A percentile compares a stretch with the other conserved stretches of the same genome.
Evolutionary conservation across 2,888 invertebrate genomes (phyloP).

Genomic region (Metacarcinus magister): DNA sequence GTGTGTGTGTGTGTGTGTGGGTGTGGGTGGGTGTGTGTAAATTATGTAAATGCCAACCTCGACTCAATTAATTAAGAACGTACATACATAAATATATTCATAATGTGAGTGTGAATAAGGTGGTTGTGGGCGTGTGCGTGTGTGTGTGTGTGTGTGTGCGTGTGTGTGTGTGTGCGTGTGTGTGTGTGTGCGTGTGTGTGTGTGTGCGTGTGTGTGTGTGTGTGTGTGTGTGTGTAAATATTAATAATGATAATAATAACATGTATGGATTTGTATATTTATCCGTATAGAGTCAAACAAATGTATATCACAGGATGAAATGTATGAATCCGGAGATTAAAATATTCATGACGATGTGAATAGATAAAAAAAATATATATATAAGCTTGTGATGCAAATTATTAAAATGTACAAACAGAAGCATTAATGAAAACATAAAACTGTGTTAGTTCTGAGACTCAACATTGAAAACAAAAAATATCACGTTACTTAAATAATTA

Average conservation of each 20-base stretch:
- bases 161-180: slow-evolving; percentile 60
- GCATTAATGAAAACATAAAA: no score
- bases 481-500: no score
- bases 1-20: not conserved
- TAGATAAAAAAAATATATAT: not conserved
- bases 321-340: not conserved
- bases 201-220: not conserved
- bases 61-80: no score
- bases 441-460: no score
- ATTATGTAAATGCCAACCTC: not conserved
- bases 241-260: no score
- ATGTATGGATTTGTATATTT: no score
- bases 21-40: no score
- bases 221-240: not conserved
- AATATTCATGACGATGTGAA: no score
- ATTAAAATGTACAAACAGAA: no score
- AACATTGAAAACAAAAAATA: no score
- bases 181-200: slow-evolving; percentile 55
- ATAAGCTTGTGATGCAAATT: not conserved
- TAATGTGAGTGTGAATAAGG: not conserved
- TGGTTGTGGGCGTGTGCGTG: not conserved
- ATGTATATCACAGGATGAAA: not conserved
- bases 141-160: slow-evolving; percentile 57
- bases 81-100: not conserved
- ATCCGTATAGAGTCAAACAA: no score